These are phyloP conservation scores for Eucera pruinosa DNA, from an alignment of 2,888 invertebrate genomes.

Conservation along the genomic window DNA sequence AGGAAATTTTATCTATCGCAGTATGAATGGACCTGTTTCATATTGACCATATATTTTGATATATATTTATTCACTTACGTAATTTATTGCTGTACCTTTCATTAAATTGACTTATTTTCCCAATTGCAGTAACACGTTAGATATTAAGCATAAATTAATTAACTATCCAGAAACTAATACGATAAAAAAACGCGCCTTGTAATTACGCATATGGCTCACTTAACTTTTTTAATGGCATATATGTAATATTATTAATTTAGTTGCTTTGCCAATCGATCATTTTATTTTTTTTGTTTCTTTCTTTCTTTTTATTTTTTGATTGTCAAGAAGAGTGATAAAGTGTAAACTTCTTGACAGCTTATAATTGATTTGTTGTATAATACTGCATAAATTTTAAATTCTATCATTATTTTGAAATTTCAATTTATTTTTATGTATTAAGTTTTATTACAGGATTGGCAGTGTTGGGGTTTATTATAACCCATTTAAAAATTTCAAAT, in stretches of 20 bases:
- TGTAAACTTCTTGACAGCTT: constrained; percentile 61
- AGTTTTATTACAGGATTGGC: constrained; percentile 66
- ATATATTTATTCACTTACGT: constrained; percentile 81
- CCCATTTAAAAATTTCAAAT: constrained; percentile 75
- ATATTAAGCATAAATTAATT: constrained; percentile 74
- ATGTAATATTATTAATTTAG: constrained; percentile 50
- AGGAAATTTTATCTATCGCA: constrained; percentile 72
- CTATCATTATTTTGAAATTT: constrained; percentile 56
- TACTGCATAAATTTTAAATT: constrained; percentile 56
- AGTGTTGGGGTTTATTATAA: constrained; percentile 65
- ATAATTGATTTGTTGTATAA: constrained; percentile 63
- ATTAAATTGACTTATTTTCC: constrained; percentile 73
- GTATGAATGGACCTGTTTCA: constrained; percentile 78
- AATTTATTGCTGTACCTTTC: constrained; percentile 82
- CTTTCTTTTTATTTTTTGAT: constrained; percentile 32
- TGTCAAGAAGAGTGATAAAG: constrained; percentile 49
- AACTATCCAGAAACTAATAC: constrained; percentile 65
- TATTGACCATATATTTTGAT: constrained; percentile 75
- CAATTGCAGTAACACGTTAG: constrained; percentile 71
- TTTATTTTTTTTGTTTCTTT: constrained; percentile 41
- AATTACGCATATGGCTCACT: constrained; percentile 71
- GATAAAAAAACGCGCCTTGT: constrained; percentile 69
- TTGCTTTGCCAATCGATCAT: constrained; percentile 35
- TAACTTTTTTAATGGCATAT: constrained; percentile 63
- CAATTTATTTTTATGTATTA: constrained; percentile 53